phyloP scores from a whole-genome alignment of 53 echinoderm and acorn worm genomes.

The Arbacia lixula region DNA sequence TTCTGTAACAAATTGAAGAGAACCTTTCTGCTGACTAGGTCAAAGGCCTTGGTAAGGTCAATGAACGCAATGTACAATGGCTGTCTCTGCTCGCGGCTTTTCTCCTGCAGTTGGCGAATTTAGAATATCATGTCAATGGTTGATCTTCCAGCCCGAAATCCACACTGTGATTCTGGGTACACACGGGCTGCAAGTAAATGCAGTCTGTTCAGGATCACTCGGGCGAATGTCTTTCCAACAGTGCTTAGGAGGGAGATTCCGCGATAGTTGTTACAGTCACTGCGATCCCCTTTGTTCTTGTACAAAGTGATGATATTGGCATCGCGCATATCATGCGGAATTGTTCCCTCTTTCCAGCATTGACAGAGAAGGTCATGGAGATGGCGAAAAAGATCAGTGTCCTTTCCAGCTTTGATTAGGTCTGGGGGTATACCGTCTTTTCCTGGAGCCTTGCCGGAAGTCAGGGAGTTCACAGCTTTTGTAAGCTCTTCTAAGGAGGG shows the following conservation, averaged over 20 bases:
- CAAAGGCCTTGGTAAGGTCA: slow-evolving; percentile 66
- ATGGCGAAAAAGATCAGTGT: not conserved
- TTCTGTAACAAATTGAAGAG: slow-evolving; percentile 52
- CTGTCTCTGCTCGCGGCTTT: slow-evolving; percentile 52
- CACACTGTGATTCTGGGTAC: no score
- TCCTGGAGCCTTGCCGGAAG: slow-evolving; percentile 26
- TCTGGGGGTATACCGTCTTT: slow-evolving; percentile 36
- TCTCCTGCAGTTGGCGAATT: slow-evolving; percentile 65
- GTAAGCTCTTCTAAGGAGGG: no score
- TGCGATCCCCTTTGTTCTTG: slow-evolving; percentile 74
- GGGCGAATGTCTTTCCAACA: no score
- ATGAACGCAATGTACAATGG: slow-evolving; percentile 56
- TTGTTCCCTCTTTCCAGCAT: slow-evolving; percentile 51
- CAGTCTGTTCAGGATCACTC: no score
- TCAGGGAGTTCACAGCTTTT: no score
- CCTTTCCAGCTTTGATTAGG: slow-evolving; percentile 27
- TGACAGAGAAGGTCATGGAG: slow-evolving; percentile 58
- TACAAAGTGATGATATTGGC: slow-evolving; percentile 66
- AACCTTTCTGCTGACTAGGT: slow-evolving; percentile 58
- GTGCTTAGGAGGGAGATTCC: no score
- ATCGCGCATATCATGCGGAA: slow-evolving; percentile 63
- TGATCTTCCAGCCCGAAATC: slow-evolving; percentile 64
- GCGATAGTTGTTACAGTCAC: slow-evolving; percentile 74
- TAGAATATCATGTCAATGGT: slow-evolving; percentile 73
- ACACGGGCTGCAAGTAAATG: no score